A percentile compares a stretch with the other conserved stretches of the same genome.
These are phyloP conservation scores for Drosophila sp. DNA, from an alignment of 1,140 invertebrate genomes.

Conservation along the genomic window DNA sequence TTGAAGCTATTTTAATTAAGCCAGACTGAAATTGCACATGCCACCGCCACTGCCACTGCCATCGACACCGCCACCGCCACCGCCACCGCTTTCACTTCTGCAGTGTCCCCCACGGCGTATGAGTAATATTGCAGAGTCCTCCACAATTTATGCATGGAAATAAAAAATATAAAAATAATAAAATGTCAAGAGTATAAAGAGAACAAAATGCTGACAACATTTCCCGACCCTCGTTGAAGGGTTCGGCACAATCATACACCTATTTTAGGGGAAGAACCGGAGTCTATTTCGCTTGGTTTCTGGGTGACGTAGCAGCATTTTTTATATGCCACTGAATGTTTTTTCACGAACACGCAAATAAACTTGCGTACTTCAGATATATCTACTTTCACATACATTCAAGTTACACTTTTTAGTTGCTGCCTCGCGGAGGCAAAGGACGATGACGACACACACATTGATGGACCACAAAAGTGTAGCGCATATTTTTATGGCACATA, in stretches of 20 bases:
- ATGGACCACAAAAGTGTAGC: conserved; percentile 69
- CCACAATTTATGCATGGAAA: conserved; percentile 57
- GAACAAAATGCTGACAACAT: conserved; percentile 48
- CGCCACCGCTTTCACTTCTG: conserved; percentile 1
- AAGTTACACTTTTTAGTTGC: conserved; percentile 55
- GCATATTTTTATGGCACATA: conserved; percentile 80
- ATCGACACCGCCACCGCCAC: conserved; percentile 15
- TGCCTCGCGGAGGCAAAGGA: conserved; percentile 10
- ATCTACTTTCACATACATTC: neutral
- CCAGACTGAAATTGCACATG: conserved; percentile 46
- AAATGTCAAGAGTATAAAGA: conserved; percentile 16
- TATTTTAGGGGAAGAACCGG: conserved; percentile 11
- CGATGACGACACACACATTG: conserved; percentile 12
- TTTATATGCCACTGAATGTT: conserved; percentile 29
- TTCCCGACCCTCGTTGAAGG: conserved; percentile 9
- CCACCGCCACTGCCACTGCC: conserved; percentile 7
- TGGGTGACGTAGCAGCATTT: conserved; percentile 35
- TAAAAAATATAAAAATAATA: conserved; percentile 59
- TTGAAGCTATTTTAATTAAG: conserved; percentile 65
- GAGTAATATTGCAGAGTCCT: conserved; percentile 45
- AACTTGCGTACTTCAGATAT: conserved; percentile 1
- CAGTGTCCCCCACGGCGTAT: conserved; percentile 48
- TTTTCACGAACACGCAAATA: conserved; percentile 25
- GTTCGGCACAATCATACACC: conserved; percentile 9
- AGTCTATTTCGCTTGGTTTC: no score